Conservation (phyloP, 2,797 vertebrate genomes). For the Megalops cyprinoides region DNA sequence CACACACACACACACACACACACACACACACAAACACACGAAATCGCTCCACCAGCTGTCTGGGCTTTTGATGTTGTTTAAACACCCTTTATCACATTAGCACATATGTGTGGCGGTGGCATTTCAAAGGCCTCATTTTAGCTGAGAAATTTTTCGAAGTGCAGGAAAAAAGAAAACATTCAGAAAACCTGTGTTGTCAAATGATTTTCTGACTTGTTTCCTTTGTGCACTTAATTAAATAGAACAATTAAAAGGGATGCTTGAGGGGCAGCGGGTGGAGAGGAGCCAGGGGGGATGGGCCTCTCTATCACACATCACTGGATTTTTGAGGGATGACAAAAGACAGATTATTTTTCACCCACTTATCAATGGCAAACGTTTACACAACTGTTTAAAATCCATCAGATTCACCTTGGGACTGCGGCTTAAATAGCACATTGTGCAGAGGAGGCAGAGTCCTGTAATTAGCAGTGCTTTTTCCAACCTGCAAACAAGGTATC, state of each 20-base stretch:
- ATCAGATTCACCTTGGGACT: not conserved
- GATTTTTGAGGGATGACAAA: not conserved
- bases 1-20: not conserved
- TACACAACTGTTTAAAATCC: not conserved
- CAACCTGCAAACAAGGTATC: not conserved
- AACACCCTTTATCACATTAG: slow-evolving; percentile 26
- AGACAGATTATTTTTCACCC: slow-evolving; percentile 4
- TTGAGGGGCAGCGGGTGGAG: not conserved
- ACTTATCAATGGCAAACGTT: not conserved
- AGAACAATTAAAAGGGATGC: slow-evolving; percentile 1
- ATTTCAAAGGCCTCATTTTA: slow-evolving; percentile 27
- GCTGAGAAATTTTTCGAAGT: not conserved
- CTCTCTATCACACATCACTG: not conserved
- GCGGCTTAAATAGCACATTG: not conserved
- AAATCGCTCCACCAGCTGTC: slow-evolving; percentile 1
- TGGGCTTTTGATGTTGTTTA: slow-evolving; percentile 26
- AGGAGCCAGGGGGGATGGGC: not conserved
- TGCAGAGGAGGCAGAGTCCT: not conserved
- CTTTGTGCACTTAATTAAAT: slow-evolving; percentile 6
- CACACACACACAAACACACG: not conserved
- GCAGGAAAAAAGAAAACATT: not conserved
- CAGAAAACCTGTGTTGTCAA: not conserved
- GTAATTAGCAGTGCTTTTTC: slow-evolving; percentile 2
- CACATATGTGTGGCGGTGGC: slow-evolving; percentile 10
- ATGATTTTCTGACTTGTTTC: slow-evolving; percentile 3